phyloP scores from a whole-genome alignment of 2,797 vertebrate genomes.

The Pseudochirops corinnae region DNA sequence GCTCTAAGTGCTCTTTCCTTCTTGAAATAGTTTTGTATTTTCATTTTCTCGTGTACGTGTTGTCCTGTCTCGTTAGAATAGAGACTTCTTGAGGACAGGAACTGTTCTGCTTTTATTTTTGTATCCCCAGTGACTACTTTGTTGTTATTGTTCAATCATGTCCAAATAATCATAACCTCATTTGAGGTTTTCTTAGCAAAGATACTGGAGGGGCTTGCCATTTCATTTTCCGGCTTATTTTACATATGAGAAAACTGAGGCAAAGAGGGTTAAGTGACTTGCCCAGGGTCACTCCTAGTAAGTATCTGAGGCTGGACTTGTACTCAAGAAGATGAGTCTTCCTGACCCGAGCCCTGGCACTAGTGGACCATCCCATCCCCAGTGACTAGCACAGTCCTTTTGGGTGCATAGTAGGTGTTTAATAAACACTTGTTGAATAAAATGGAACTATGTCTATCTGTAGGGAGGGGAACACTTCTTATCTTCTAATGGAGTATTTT shows the following conservation, averaged over 20 bases:
- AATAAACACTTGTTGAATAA: conserved; percentile 31
- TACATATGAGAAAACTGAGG: neutral
- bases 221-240: neutral
- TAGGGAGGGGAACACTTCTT: conserved; percentile 56
- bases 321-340: neutral
- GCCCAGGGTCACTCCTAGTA: neutral
- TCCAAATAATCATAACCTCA: neutral
- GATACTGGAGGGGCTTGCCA: neutral
- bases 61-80: neutral
- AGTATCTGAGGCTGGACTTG: neutral
- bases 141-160: neutral
- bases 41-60: neutral
- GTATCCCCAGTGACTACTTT: neutral
- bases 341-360: neutral
- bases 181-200: neutral
- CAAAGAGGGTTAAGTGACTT: neutral
- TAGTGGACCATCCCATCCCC: neutral
- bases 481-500: conserved; percentile 1
- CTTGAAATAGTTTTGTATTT: neutral
- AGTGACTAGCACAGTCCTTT: neutral
- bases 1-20: neutral
- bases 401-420: neutral
- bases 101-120: neutral
- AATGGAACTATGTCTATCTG: conserved; percentile 55
- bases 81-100: neutral